A percentile compares a stretch with the other conserved stretches of the same genome.
Conservation (phyloP, 2,888 invertebrate genomes). For the Chrysolina oricalcia region DNA sequence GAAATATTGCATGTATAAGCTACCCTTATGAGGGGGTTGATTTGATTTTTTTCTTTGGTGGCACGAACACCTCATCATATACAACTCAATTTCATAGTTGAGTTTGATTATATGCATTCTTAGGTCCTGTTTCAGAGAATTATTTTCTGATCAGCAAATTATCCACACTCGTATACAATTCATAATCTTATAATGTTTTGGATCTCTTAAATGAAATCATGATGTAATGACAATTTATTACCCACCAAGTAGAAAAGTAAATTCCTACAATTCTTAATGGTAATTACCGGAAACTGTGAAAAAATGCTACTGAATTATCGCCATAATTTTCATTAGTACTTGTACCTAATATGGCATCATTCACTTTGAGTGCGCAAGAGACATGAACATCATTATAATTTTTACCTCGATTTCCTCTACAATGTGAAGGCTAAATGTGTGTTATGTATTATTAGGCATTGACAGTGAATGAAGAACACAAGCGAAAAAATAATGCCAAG, state of each 20-base stretch:
- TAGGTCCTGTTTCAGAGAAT: too few species aligned
- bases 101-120: too few species aligned
- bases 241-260: neutral
- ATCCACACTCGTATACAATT: too few species aligned
- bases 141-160: too few species aligned
- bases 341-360: conserved; percentile 2
- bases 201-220: too few species aligned
- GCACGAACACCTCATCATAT: too few species aligned
- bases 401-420: conserved; percentile 29
- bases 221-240: neutral
- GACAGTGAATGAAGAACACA: conserved; percentile 27
- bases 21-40: too few species aligned
- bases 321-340: neutral
- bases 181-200: too few species aligned
- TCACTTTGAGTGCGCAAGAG: neutral
- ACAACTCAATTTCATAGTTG: too few species aligned
- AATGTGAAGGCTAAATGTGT: conserved; percentile 27
- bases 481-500: conserved; percentile 12
- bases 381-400: conserved; percentile 23
- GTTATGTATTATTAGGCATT: conserved; percentile 15
- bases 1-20: too few species aligned
- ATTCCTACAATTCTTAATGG: neutral
- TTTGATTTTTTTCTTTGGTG: too few species aligned
- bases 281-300: neutral
- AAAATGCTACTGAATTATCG: neutral